Conservation (phyloP, 1,140 invertebrate species). For the Euwallacea similis region DNA sequence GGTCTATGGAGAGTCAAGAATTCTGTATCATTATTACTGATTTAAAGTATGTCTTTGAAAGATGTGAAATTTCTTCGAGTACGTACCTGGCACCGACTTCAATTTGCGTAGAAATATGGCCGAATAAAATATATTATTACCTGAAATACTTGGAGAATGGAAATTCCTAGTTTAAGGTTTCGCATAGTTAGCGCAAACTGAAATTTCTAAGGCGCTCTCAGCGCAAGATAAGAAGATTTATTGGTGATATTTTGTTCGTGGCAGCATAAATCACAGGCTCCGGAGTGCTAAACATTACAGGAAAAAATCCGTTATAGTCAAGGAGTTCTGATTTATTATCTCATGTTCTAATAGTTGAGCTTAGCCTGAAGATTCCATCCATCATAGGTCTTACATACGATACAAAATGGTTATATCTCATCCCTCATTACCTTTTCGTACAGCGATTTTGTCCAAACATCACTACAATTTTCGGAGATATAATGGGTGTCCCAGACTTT, state of each 20-base stretch:
- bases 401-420: too few relatives aligned
- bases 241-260: conserved; percentile 25
- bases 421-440: too few relatives aligned
- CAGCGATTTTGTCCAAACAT: too few relatives aligned
- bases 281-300: not conserved
- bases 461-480: too few relatives aligned
- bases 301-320: conserved; percentile 8
- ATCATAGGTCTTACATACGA: too few relatives aligned
- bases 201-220: conserved; percentile 34
- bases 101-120: conserved; percentile 41
- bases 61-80: too few relatives aligned
- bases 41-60: too few relatives aligned
- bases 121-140: conserved; percentile 47
- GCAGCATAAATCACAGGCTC: conserved; percentile 22
- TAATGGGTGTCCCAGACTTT: too few relatives aligned
- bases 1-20: too few relatives aligned
- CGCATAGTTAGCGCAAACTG: conserved; percentile 42
- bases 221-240: conserved; percentile 36
- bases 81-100: conserved; percentile 4
- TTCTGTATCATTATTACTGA: too few relatives aligned
- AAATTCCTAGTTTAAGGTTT: conserved; percentile 44
- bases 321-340: conserved; percentile 9
- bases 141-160: conserved; percentile 45
- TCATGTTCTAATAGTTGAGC: not conserved
- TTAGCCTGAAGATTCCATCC: too few relatives aligned